Conservation (phyloP, 2,888 invertebrate species). For the Megalurothrips usitatus region DNA sequence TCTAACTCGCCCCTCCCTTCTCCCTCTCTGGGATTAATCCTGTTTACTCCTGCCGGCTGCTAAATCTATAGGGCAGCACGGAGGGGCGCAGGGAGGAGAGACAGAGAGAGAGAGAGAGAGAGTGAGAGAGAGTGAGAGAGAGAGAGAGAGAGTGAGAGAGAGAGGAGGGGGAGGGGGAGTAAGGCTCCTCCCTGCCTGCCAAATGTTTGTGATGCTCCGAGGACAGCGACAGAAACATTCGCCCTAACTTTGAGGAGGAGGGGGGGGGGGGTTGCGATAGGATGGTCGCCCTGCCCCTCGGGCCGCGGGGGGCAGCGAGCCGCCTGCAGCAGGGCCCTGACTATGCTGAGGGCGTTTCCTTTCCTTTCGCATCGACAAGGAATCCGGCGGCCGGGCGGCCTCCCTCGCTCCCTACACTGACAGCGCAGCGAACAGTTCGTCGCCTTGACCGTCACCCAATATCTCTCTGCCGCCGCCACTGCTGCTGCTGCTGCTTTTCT, state of each 20-base stretch:
- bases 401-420: background rate
- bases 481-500: no score
- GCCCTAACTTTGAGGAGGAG: background rate
- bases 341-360: background rate
- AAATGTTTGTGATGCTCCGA: conserved; percentile 22
- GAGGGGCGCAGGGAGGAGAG: background rate
- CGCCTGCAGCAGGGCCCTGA: no score
- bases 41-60: conserved; percentile 20
- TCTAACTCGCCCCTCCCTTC: background rate
- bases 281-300: no score
- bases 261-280: background rate
- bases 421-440: no score
- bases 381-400: background rate
- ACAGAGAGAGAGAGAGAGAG: no score
- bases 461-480: no score
- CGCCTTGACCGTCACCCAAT: no score
- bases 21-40: conserved; percentile 17
- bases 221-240: conserved; percentile 7
- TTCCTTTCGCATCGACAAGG: background rate
- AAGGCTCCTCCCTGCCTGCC: background rate
- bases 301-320: no score
- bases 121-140: no score
- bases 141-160: no score
- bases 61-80: conserved; percentile 26
- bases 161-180: no score